Conservation (phyloP, 2,113 vertebrate genomes). For the Crocuta crocuta region DNA sequence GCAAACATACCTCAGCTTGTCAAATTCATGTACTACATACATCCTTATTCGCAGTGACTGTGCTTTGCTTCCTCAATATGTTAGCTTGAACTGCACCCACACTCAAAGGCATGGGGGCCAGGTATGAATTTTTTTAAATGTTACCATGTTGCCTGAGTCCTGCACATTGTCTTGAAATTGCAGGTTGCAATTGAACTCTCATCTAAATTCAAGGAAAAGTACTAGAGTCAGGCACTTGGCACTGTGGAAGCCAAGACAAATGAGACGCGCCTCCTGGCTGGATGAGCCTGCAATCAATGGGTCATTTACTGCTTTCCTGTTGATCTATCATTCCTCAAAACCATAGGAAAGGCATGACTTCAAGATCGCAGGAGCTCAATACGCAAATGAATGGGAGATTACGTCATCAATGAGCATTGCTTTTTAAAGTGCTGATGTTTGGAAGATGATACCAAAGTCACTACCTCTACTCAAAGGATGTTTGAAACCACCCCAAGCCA, state of each 20-base stretch:
- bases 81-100: neutral
- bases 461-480: neutral
- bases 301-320: neutral
- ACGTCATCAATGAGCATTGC: too few species aligned
- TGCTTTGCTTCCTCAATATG: neutral
- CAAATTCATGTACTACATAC: neutral
- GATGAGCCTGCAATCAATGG: too few species aligned
- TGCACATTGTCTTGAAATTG: neutral
- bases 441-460: neutral
- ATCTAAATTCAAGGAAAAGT: neutral
- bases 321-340: neutral
- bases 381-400: neutral
- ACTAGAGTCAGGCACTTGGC: fast-evolving
- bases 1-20: neutral
- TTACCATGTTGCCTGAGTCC: neutral
- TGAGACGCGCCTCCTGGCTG: neutral
- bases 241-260: neutral
- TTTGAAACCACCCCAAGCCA: neutral
- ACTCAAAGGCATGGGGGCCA: neutral
- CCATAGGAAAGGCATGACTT: neutral
- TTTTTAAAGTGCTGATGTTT: neutral
- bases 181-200: neutral
- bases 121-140: neutral
- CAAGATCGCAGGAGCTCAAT: neutral
- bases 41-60: neutral